Evolutionary conservation across 2,113 vertebrate species (phyloP).

Genomic region (Osmerus eperlanus): DNA sequence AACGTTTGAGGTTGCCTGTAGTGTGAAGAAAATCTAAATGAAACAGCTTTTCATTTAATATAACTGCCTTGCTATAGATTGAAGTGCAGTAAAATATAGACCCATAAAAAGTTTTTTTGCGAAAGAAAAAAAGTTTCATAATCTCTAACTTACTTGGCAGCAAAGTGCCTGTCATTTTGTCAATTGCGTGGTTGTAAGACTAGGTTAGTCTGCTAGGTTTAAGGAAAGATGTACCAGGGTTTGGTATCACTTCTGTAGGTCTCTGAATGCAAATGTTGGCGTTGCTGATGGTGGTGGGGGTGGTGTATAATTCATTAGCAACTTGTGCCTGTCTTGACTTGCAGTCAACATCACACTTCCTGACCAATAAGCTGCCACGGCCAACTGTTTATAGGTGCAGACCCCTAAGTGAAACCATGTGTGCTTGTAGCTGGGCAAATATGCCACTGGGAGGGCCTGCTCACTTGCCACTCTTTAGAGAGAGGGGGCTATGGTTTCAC

Average conservation of each 20-base stretch:
- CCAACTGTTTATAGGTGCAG: constrained; percentile 73
- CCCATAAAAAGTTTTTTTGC: too few species aligned
- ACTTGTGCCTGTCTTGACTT: constrained; percentile 64
- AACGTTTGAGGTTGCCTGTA: too few species aligned
- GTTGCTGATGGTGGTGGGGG: constrained; percentile 15
- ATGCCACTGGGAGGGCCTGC: constrained; percentile 49
- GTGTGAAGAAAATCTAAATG: too few species aligned
- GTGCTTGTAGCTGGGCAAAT: constrained; percentile 62
- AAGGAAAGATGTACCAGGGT: background rate
- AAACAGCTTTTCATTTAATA: too few species aligned
- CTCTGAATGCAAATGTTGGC: constrained; percentile 41
- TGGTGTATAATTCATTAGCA: constrained; percentile 61
- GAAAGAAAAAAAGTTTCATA: background rate
- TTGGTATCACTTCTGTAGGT: constrained; percentile 15
- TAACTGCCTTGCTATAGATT: too few species aligned
- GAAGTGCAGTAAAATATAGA: too few species aligned
- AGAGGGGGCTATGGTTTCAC: background rate
- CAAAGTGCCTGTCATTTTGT: background rate
- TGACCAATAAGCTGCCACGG: constrained; percentile 64
- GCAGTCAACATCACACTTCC: constrained; percentile 65
- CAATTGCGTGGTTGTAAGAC: background rate
- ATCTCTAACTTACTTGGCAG: background rate
- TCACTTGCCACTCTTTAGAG: constrained; percentile 51
- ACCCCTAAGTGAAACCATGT: constrained; percentile 71
- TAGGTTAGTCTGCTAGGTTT: background rate